Evolutionary conservation across 1,140 invertebrate genomes (phyloP).

Genomic region (Pollicipes pollicipes): DNA sequence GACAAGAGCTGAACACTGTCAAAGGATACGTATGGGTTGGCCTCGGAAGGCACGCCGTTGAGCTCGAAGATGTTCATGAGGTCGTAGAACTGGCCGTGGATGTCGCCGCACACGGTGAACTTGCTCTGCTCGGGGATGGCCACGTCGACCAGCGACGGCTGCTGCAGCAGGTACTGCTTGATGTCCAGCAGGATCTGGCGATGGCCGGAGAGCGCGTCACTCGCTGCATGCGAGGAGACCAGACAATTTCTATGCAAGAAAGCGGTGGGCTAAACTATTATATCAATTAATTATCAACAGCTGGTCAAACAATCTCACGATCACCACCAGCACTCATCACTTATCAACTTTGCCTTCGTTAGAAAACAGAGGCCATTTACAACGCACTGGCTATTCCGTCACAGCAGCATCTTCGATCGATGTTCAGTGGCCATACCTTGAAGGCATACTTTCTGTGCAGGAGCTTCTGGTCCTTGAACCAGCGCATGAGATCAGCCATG

Average conservation of each 20-base stretch:
- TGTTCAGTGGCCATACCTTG: slow-evolving; percentile 45
- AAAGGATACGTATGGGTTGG: slow-evolving; percentile 95
- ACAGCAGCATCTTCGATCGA: slow-evolving; percentile 7
- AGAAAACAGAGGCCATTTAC: too few species aligned
- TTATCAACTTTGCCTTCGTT: too few species aligned
- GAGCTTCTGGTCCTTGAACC: slow-evolving; percentile 80
- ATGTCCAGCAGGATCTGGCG: slow-evolving; percentile 79
- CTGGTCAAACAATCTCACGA: not conserved
- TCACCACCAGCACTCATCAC: too few species aligned
- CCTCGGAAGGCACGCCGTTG: slow-evolving; percentile 84
- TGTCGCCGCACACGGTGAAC: slow-evolving; percentile 99
- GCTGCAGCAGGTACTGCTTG: slow-evolving; percentile 60
- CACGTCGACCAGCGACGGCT: slow-evolving; percentile 79
- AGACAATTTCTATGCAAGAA: not conserved
- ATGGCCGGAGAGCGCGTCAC: slow-evolving; percentile 9
- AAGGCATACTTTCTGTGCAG: slow-evolving; percentile 95
- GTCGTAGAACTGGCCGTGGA: slow-evolving; percentile 98
- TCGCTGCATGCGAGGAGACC: not conserved
- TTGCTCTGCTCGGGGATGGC: slow-evolving; percentile 67
- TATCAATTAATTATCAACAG: slow-evolving; percentile 7
- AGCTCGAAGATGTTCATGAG: slow-evolving; percentile 93
- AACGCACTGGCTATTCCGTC: too few species aligned
- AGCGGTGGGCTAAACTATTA: not conserved
- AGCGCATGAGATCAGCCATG: slow-evolving; percentile 62
- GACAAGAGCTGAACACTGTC: too few species aligned